Evolutionary conservation across 2,888 invertebrate genomes (phyloP), one percentile per base, ranked within the genome.

Genomic region (Timandra comae): DNA sequence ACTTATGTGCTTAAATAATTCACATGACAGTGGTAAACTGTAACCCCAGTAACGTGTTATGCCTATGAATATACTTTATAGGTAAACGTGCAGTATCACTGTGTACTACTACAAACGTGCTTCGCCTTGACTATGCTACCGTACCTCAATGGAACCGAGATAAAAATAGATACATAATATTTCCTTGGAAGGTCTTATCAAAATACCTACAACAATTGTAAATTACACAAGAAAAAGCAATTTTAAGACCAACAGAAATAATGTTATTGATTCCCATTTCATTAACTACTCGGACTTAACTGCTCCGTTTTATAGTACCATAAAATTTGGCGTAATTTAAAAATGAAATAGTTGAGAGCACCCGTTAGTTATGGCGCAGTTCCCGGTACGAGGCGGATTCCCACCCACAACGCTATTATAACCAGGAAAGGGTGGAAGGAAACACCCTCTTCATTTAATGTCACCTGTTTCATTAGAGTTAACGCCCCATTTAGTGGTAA

Each of bases 21-120:
- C 57, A 56, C 61, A 60, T 53, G 49, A 51, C 47, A 33, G 51
- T 56, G 55, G 56, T 50, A 51, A 55, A 16, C 16, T 16, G 6
- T 16, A 16, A 16, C 16, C 6, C 4, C 4, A 5, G 6, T 3
- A 16, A 16, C 16, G 16, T 16, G 16, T 16, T 16, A 16, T 16
- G 16, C 16, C 16, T 16, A 16, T 16, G 6, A 16, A 16, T n/a
- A n/a, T 16, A 16, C 16, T 16, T 16, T 16, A 16, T 16, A 16
- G 16, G 7, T 24, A 24, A 11, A 24, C 24, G 24, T 24, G 24
- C 11, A 11, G 11, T 24, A 24, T 24, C 24, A 11, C 9, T 11
- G 24, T 7, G 24, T 24, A 24, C 11, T 22, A 22, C 22, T 9
- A 10, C 11, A 24, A 24, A 24, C 24, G 11, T 24, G 11, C 11